Percentiles rank a stretch among this genome's conserved stretches.
phyloP scores from a whole-genome alignment of 2,888 invertebrate genomes.

The Dryococelus australis region DNA sequence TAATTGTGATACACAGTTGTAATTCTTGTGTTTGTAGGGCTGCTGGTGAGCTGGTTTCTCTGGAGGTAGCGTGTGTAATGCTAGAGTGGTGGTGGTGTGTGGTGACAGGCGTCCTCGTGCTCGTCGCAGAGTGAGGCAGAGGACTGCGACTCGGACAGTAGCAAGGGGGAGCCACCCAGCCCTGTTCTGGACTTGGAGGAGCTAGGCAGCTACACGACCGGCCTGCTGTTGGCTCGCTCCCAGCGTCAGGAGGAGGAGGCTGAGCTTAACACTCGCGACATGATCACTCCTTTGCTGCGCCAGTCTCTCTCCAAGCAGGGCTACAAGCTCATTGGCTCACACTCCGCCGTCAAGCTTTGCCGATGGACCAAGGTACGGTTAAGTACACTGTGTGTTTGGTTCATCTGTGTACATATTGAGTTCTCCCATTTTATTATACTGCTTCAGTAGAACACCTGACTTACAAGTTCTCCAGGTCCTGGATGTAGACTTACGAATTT shows the following conservation, averaged over 20 bases:
- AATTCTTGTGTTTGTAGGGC: no score
- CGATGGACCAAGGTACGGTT: conserved; percentile 64
- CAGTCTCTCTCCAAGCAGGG: conserved; percentile 65
- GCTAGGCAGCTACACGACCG: conserved; percentile 34
- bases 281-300: conserved; percentile 63
- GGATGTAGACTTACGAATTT: no score
- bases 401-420: no score
- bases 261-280: conserved; percentile 54
- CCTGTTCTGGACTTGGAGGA: conserved; percentile 42
- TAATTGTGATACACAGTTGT: no score
- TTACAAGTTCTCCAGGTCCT: no score
- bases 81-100: neutral
- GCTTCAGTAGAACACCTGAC: no score
- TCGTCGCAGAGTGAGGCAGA: conserved; percentile 36
- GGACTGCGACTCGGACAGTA: conserved; percentile 31
- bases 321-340: conserved; percentile 64
- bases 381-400: no score
- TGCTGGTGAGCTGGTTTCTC: no score
- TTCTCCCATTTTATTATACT: no score
- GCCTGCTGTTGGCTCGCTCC: conserved; percentile 28
- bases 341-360: conserved; percentile 67
- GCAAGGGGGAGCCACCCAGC: neutral
- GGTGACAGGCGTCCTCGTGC: conserved; percentile 33
- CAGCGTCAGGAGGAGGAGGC: neutral
- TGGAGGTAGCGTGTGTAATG: neutral